Evolutionary conservation across 2,797 vertebrate species (phyloP).

Genomic region (Micropoecilia bifurca): DNA sequence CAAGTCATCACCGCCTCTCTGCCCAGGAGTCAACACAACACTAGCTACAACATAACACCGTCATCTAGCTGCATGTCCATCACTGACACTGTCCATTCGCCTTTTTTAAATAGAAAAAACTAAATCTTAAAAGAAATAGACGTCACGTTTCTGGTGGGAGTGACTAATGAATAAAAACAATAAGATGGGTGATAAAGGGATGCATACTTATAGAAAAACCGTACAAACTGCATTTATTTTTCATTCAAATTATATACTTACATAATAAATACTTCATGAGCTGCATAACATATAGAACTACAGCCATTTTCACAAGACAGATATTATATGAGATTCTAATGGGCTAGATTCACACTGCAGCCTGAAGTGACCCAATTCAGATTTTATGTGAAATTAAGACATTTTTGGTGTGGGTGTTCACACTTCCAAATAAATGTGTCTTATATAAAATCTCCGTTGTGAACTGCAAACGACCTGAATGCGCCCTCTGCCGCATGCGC

Average conservation of each 20-base stretch:
- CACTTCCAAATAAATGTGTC: too few relatives aligned
- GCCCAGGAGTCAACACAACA: not conserved
- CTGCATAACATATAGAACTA: not conserved
- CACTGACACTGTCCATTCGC: not conserved
- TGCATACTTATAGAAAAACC: not conserved
- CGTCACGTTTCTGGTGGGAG: not conserved
- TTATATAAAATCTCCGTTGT: too few relatives aligned
- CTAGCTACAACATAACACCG: slow-evolving; percentile 7
- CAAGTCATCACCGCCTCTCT: not conserved
- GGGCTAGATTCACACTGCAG: too few relatives aligned
- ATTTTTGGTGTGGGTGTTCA: too few relatives aligned
- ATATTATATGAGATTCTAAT: not conserved
- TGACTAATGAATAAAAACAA: not conserved
- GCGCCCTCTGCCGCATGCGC: too few relatives aligned
- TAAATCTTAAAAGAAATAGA: not conserved
- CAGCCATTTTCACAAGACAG: not conserved
- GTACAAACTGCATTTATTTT: not conserved
- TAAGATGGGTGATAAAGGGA: not conserved
- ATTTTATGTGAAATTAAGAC: too few relatives aligned
- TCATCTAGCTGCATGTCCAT: not conserved
- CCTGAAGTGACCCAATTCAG: too few relatives aligned
- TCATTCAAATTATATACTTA: not conserved
- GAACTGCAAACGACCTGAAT: too few relatives aligned
- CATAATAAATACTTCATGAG: not conserved
- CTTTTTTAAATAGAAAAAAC: not conserved